These are phyloP conservation scores for Pterocles orientalis DNA, from an alignment of 2,113 vertebrate species.

Conservation along the genomic window DNA sequence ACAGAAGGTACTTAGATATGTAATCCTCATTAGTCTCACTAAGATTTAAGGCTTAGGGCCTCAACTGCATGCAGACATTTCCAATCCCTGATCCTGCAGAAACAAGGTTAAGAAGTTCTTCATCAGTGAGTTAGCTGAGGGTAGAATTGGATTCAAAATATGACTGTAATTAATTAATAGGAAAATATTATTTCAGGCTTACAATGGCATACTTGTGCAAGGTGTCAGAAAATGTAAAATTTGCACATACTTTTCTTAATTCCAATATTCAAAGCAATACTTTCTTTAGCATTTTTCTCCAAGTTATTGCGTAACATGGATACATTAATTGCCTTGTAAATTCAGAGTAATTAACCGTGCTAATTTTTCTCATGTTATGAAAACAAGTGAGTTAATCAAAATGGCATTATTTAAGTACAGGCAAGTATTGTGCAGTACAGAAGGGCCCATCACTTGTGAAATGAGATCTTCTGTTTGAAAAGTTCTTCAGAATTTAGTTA, in stretches of 20 bases:
- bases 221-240: background rate
- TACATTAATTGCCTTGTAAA: background rate
- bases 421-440: background rate
- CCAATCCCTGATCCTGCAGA: background rate
- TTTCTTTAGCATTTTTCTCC: background rate
- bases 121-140: background rate
- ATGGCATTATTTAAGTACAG: background rate
- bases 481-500: slow-evolving; percentile 3
- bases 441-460: background rate
- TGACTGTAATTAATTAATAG: background rate
- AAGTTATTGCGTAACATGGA: background rate
- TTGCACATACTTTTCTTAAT: background rate
- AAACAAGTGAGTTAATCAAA: slow-evolving; percentile 1
- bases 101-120: background rate
- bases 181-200: background rate
- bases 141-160: background rate
- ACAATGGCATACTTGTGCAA: background rate
- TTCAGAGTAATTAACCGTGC: background rate
- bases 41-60: background rate
- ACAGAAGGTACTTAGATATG: background rate
- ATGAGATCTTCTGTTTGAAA: background rate
- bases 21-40: background rate
- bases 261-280: background rate
- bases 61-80: background rate
- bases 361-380: background rate